phyloP scores from a whole-genome alignment of 2,888 invertebrate genomes.

The Lepidonotus clava region DNA sequence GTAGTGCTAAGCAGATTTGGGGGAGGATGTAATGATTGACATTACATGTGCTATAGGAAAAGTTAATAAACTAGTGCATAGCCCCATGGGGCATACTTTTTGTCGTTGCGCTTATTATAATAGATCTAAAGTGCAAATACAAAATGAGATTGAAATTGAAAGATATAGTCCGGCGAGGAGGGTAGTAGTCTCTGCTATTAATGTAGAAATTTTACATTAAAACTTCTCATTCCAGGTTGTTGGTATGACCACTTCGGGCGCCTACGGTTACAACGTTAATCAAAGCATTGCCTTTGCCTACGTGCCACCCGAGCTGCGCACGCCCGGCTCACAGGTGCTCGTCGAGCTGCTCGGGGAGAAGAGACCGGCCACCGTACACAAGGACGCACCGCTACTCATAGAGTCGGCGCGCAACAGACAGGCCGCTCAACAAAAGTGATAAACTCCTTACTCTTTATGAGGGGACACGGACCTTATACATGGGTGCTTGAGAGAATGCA shows the following conservation, averaged over 20 bases:
- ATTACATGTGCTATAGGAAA: too few relatives aligned
- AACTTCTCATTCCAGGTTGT: slow-evolving; percentile 77
- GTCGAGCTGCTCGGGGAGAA: slow-evolving; percentile 75
- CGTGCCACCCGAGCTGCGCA: slow-evolving; percentile 73
- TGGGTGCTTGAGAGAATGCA: too few relatives aligned
- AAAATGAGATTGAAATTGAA: too few relatives aligned
- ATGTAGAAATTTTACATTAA: not conserved
- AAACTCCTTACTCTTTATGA: too few relatives aligned
- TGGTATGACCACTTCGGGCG: slow-evolving; percentile 81
- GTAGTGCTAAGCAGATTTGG: too few relatives aligned
- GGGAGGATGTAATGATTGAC: too few relatives aligned
- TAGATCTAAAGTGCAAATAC: not conserved
- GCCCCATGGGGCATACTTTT: too few relatives aligned
- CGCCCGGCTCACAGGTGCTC: slow-evolving; percentile 69
- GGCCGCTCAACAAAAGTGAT: too few relatives aligned
- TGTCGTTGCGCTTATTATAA: not conserved
- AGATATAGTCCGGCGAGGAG: too few relatives aligned
- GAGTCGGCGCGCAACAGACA: slow-evolving; percentile 57
- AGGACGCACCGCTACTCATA: slow-evolving; percentile 67
- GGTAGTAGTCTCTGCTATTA: too few relatives aligned
- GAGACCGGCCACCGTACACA: slow-evolving; percentile 67
- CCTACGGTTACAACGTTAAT: slow-evolving; percentile 78
- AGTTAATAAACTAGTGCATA: too few relatives aligned
- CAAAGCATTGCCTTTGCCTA: slow-evolving; percentile 81
- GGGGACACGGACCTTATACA: too few relatives aligned